Conservation (phyloP, 2,113 vertebrate genomes). For the Phalacrocorax pelagicus region DNA sequence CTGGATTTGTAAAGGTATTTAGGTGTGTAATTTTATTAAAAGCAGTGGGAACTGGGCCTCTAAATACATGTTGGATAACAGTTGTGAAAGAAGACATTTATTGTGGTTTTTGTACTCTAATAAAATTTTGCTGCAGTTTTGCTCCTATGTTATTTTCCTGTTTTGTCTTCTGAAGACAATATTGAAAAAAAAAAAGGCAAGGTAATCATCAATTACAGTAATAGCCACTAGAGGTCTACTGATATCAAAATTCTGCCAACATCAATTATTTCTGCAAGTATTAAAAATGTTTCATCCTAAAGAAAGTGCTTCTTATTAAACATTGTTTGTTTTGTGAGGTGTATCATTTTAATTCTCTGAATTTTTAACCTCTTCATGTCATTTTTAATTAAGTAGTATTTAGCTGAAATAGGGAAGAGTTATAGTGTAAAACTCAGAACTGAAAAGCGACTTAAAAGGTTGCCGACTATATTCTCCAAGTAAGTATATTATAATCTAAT, state of each 20-base stretch:
- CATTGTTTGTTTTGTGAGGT: not conserved
- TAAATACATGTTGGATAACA: not conserved
- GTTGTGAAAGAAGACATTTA: not conserved
- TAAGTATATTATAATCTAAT: not conserved
- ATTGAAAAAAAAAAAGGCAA: not conserved
- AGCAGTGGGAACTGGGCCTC: accelerated
- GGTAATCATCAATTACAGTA: conserved; percentile 60
- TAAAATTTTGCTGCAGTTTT: not conserved
- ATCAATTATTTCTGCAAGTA: conserved; percentile 46
- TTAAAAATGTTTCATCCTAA: conserved; percentile 28
- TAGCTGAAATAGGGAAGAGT: not conserved
- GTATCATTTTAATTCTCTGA: not conserved
- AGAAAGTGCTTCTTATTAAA: not conserved
- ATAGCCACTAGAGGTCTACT: conserved; percentile 81
- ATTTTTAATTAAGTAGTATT: not conserved
- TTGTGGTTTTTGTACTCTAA: not conserved
- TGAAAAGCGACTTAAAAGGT: not conserved
- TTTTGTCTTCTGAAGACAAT: not conserved
- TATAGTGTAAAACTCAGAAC: not conserved
- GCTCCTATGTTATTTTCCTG: not conserved
- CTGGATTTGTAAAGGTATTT: not conserved
- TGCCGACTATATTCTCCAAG: not conserved
- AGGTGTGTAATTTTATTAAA: not conserved
- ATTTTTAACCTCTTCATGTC: not conserved
- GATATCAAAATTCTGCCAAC: conserved; percentile 68